Percentiles rank a stretch among this genome's conserved stretches.
Conservation (phyloP, 2,888 invertebrate species). For the Lomographa bimaculata region DNA sequence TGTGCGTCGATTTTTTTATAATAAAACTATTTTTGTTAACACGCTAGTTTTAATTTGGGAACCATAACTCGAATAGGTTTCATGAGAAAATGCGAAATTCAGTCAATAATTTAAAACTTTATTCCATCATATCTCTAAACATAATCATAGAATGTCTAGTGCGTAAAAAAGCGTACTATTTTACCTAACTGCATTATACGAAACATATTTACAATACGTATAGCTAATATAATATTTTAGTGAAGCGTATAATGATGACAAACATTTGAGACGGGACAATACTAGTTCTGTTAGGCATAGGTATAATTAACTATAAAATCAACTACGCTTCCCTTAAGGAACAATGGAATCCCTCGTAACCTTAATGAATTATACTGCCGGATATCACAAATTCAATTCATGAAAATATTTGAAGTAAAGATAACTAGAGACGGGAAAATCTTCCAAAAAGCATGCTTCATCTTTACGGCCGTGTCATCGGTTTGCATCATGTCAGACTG, state of each 20-base stretch:
- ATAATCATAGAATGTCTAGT: constrained; percentile 51
- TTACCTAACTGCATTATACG: constrained; percentile 57
- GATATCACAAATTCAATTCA: not conserved
- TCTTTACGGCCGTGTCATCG: too few species aligned
- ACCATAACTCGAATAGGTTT: too few species aligned
- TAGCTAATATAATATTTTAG: constrained; percentile 40
- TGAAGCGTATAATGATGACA: constrained; percentile 35
- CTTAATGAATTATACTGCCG: not conserved
- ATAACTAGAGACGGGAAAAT: too few species aligned
- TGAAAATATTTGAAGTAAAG: not conserved
- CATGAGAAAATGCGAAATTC: constrained; percentile 36
- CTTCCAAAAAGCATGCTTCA: too few species aligned
- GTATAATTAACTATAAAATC: constrained; percentile 7
- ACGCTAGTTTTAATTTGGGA: constrained; percentile 18
- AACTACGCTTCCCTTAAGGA: constrained; percentile 1
- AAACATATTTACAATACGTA: constrained; percentile 50
- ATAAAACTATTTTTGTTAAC: constrained; percentile 63
- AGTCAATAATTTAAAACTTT: constrained; percentile 75
- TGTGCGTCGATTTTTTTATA: constrained; percentile 60
- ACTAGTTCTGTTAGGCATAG: constrained; percentile 14
- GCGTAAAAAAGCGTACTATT: constrained; percentile 68
- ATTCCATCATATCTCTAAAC: constrained; percentile 59
- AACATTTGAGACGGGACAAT: constrained; percentile 24
- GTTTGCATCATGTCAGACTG: too few species aligned
- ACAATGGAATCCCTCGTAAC: constrained; percentile 1